These are phyloP conservation scores for Urophycis tenuis DNA, from an alignment of 2,797 vertebrate genomes.

Conservation along the genomic window DNA sequence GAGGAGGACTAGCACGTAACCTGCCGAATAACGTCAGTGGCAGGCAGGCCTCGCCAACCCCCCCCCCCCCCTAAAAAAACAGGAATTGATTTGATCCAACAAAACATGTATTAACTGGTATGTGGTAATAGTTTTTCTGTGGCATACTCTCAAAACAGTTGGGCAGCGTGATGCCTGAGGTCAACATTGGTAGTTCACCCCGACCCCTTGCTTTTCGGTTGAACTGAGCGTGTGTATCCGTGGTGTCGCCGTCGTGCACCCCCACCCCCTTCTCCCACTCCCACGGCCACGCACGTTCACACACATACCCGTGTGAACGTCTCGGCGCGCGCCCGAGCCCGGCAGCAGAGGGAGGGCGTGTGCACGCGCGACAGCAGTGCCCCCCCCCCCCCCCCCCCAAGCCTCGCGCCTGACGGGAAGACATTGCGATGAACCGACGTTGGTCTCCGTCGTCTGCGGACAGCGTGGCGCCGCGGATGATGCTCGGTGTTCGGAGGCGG, in stretches of 20 bases:
- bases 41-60: conserved; percentile 44
- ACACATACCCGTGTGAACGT: no score
- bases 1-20: conserved; percentile 59
- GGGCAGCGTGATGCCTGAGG: not conserved
- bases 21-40: conserved; percentile 64
- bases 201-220: not conserved
- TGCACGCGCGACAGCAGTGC: conserved; percentile 59
- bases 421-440: not conserved
- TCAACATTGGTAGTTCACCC: not conserved
- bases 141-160: not conserved
- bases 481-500: not conserved
- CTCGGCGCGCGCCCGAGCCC: not conserved
- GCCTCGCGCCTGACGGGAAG: conserved; percentile 41
- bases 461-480: not conserved
- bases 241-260: conserved; percentile 12
- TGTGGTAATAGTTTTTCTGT: not conserved
- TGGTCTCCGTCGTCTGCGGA: not conserved
- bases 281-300: conserved; percentile 43
- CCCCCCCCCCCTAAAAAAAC: no score
- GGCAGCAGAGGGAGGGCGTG: conserved; percentile 14
- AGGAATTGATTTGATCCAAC: not conserved
- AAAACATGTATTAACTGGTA: not conserved
- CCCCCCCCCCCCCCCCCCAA: conserved; percentile 49
- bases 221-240: not conserved
- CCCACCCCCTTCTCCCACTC: no score